A percentile compares a stretch with the other conserved stretches of the same genome.
Evolutionary conservation across 2,113 vertebrate species (phyloP).

Genomic region (Apteryx owenii): DNA sequence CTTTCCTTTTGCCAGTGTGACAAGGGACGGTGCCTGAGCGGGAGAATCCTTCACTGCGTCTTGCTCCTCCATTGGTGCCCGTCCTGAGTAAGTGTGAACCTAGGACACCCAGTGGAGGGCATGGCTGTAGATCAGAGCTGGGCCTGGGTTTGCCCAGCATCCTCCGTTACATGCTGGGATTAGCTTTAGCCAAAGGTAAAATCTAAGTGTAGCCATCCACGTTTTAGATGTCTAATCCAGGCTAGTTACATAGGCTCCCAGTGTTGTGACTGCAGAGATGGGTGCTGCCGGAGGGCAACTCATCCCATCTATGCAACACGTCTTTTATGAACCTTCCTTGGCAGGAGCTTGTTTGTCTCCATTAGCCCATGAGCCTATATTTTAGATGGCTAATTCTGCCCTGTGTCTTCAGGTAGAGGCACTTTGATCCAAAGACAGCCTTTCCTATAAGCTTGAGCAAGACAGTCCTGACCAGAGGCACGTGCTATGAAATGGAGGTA

Average conservation of each 20-base stretch:
- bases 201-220: rapidly evolving
- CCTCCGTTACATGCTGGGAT: rapidly evolving
- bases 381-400: background rate
- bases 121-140: background rate
- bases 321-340: background rate
- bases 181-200: background rate
- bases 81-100: rapidly evolving
- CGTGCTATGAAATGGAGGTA: background rate
- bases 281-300: background rate
- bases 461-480: background rate
- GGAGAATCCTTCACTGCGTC: background rate
- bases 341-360: background rate
- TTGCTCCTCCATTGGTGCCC: background rate
- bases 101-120: background rate
- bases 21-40: background rate
- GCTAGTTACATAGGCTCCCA: background rate
- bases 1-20: background rate
- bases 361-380: background rate
- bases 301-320: background rate
- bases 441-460: background rate
- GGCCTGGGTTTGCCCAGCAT: background rate
- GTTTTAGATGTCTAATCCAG: background rate
- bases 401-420: background rate
- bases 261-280: background rate
- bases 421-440: background rate